phyloP scores from a whole-genome alignment of 2,888 invertebrate genomes.

The Bimastos eiseni region DNA sequence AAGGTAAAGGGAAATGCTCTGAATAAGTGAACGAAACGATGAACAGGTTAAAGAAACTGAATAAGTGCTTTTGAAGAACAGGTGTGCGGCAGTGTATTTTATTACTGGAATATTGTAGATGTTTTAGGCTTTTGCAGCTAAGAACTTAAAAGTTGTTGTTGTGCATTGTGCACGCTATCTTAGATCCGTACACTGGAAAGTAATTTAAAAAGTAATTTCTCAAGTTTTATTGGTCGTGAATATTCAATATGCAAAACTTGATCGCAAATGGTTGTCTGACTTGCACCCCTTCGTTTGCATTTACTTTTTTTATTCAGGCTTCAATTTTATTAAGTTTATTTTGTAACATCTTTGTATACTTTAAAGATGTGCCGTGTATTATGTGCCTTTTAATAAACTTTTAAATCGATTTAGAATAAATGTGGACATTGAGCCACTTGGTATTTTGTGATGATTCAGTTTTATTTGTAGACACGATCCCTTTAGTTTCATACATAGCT shows the following conservation, averaged over 20 bases:
- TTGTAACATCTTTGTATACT: slow-evolving; percentile 6
- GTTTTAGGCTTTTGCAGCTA: neutral
- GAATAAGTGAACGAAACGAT: too few relatives aligned
- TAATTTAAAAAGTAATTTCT: neutral
- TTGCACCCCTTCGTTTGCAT: neutral
- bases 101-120: neutral
- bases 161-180: too few relatives aligned
- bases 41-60: too few relatives aligned
- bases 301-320: neutral
- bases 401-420: neutral
- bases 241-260: neutral
- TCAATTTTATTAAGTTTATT: neutral
- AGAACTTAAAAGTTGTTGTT: neutral
- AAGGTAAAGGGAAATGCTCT: neutral
- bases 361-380: neutral
- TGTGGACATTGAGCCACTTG: neutral
- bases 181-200: neutral
- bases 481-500: neutral
- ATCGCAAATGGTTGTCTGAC: neutral
- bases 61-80: too few relatives aligned
- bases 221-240: neutral
- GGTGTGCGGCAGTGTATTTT: neutral
- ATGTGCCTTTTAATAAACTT: neutral
- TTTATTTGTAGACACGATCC: neutral
- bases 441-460: neutral